These are phyloP conservation scores for Drosophila oshimai DNA, from an alignment of 1,140 invertebrate species.

Conservation along the genomic window DNA sequence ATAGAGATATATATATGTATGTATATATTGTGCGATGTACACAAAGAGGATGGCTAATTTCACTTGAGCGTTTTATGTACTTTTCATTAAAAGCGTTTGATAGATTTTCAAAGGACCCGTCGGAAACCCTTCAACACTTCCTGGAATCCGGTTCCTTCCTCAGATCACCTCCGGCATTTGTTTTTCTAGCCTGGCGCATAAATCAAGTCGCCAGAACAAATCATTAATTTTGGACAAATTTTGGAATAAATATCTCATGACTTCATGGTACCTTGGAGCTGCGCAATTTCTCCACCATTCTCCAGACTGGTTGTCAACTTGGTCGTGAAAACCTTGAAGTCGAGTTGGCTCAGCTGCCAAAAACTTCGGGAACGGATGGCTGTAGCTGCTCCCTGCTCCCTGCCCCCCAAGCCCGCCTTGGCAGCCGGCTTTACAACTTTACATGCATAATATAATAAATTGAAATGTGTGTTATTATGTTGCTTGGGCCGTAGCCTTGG, in stretches of 20 bases:
- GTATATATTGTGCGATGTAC: conserved; percentile 41
- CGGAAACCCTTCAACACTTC: not conserved
- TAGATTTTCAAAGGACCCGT: conserved; percentile 1
- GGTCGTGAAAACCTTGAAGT: conserved; percentile 50
- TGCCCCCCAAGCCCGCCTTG: conserved; percentile 11
- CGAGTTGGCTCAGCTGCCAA: conserved; percentile 50
- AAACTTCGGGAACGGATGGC: conserved; percentile 20
- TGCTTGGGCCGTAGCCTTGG: conserved; percentile 57
- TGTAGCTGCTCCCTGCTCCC: not conserved
- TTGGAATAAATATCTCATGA: conserved; percentile 43
- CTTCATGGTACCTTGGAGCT: conserved; percentile 6
- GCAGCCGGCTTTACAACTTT: conserved; percentile 61
- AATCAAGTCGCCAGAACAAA: conserved; percentile 18
- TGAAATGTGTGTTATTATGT: conserved; percentile 77
- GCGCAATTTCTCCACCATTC: conserved; percentile 14
- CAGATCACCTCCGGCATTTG: not conserved
- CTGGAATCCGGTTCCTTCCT: not conserved
- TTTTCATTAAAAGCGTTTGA: conserved; percentile 37
- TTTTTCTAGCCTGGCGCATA: conserved; percentile 1
- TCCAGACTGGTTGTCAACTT: conserved; percentile 8
- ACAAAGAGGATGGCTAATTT: conserved; percentile 22
- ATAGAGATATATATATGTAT: conserved; percentile 47
- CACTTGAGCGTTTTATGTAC: conserved; percentile 38
- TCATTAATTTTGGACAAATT: conserved; percentile 21
- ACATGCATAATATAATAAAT: conserved; percentile 67